Conservation (phyloP, 1,140 invertebrate genomes). For the Camponotus vicinus region DNA sequence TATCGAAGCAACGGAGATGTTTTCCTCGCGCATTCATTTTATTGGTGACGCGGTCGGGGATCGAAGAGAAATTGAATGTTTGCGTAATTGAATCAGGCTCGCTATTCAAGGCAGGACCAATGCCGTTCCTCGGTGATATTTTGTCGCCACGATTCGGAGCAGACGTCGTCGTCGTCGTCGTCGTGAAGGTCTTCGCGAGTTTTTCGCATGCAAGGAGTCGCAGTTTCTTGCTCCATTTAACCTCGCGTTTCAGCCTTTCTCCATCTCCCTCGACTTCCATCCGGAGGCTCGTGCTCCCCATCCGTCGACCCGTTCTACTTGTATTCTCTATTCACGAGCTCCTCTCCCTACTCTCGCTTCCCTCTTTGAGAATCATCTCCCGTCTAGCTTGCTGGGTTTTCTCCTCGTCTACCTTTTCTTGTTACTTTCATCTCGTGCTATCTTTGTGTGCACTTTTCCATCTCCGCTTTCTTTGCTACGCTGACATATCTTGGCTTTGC, state of each 20-base stretch:
- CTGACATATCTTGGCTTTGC: background rate
- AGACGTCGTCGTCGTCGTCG: slow-evolving; percentile 47
- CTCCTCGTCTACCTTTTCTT: background rate
- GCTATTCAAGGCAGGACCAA: background rate
- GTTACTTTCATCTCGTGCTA: slow-evolving; percentile 11
- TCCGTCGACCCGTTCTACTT: slow-evolving; percentile 21
- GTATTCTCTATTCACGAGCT: slow-evolving; percentile 32
- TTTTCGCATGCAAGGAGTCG: slow-evolving; percentile 69
- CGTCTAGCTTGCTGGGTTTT: background rate
- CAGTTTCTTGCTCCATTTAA: slow-evolving; percentile 77
- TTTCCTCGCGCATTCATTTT: slow-evolving; percentile 11
- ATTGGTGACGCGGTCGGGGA: background rate
- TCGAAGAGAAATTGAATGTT: slow-evolving; percentile 46
- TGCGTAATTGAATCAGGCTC: slow-evolving; percentile 61
- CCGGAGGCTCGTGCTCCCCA: background rate
- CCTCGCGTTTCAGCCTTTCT: slow-evolving; percentile 26
- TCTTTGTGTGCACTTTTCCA: background rate
- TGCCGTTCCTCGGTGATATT: slow-evolving; percentile 32
- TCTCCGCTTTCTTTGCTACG: background rate
- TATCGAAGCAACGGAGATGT: slow-evolving; percentile 8
- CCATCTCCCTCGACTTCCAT: background rate
- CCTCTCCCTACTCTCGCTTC: background rate
- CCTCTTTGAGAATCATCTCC: slow-evolving; percentile 20
- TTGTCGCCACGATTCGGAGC: slow-evolving; percentile 53
- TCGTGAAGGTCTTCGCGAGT: slow-evolving; percentile 42